These are phyloP conservation scores for Prinia subflava DNA, from an alignment of 2,113 vertebrate species.

Conservation along the genomic window DNA sequence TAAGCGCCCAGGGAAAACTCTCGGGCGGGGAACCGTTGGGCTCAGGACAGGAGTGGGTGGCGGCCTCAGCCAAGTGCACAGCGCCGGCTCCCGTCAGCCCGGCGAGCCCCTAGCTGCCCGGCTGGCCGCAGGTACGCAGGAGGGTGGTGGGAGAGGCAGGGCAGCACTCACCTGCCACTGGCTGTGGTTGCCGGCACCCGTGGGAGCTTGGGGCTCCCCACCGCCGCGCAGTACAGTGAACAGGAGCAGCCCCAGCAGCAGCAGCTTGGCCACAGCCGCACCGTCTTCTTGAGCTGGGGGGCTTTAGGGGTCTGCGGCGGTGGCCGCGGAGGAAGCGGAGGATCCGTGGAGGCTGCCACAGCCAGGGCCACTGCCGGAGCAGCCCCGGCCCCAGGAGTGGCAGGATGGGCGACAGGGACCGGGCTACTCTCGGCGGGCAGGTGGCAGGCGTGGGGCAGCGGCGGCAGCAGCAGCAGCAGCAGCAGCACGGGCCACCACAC, in stretches of 20 bases:
- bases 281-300: constrained; percentile 86
- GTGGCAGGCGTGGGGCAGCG: too few species aligned
- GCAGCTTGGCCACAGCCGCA: constrained; percentile 87
- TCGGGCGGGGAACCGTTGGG: not conserved
- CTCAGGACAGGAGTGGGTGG: not conserved
- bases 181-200: constrained; percentile 73
- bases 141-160: not conserved
- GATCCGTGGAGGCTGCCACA: too few species aligned
- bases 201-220: constrained; percentile 71
- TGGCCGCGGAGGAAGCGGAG: constrained; percentile 67
- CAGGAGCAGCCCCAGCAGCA: constrained; percentile 88
- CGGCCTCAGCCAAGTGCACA: not conserved
- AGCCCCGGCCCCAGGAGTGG: too few species aligned
- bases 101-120: too few species aligned
- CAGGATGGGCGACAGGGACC: too few species aligned
- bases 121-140: too few species aligned
- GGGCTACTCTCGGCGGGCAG: too few species aligned
- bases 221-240: constrained; percentile 86
- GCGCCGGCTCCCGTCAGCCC: not conserved
- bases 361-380: not conserved
- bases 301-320: constrained; percentile 83
- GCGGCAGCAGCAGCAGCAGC: not conserved
- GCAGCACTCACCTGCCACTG: constrained; percentile 72
- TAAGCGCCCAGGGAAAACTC: not conserved
- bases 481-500: not conserved